Conservation (phyloP, 2,797 vertebrate species). For the Amphiprion clarkii region DNA sequence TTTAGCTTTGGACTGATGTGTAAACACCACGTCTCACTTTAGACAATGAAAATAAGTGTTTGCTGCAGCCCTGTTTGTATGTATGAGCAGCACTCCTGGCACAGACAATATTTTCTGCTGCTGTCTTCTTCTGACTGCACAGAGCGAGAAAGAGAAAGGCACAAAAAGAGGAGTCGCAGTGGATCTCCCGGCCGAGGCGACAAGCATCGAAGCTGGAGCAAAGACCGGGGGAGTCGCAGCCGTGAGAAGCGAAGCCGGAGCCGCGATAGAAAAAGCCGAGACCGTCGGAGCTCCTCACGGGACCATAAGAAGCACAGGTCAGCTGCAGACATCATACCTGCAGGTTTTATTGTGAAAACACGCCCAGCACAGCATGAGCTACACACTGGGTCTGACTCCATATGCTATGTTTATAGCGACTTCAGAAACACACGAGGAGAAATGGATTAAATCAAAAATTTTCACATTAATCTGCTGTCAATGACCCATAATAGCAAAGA, state of each 20-base stretch:
- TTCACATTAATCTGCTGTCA: too few species aligned
- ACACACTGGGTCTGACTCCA: too few species aligned
- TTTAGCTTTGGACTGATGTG: too few species aligned
- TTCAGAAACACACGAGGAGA: too few species aligned
- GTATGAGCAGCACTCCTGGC: neutral
- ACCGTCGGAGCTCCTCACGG: slow-evolving; percentile 79
- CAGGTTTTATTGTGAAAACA: too few species aligned
- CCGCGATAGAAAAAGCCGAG: slow-evolving; percentile 77
- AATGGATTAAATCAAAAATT: too few species aligned
- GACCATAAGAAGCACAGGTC: slow-evolving; percentile 86
- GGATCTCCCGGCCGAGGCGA: slow-evolving; percentile 71
- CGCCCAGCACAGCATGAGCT: too few species aligned
- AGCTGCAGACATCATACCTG: neutral
- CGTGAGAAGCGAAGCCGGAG: slow-evolving; percentile 84
- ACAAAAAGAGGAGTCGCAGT: slow-evolving; percentile 82
- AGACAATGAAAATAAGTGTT: neutral
- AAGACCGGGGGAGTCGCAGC: slow-evolving; percentile 84
- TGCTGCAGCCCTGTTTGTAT: neutral
- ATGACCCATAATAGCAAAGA: too few species aligned
- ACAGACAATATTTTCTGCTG: neutral
- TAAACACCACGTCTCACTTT: neutral
- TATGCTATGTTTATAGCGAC: too few species aligned
- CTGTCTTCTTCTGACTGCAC: neutral
- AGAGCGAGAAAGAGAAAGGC: slow-evolving; percentile 83
- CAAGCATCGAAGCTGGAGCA: slow-evolving; percentile 83